Percentiles rank a stretch among this genome's conserved stretches.
Conservation (phyloP, 2,888 invertebrate genomes). For the Nemotelus pantherinus region DNA sequence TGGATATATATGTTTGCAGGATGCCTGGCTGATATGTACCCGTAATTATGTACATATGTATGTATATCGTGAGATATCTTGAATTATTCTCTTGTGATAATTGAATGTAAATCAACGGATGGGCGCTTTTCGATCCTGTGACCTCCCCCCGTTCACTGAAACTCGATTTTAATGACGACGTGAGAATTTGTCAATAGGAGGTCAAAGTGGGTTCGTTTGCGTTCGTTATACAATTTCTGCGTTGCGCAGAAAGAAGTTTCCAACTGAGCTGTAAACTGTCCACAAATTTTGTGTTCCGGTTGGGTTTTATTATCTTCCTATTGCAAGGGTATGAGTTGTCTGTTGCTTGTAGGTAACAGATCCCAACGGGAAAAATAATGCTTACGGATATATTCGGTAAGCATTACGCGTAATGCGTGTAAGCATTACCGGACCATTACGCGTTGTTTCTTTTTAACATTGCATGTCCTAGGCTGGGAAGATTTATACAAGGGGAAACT, state of each 20-base stretch:
- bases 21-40: too few relatives aligned
- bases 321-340: background rate
- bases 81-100: background rate
- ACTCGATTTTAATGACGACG: constrained; percentile 17
- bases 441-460: too few relatives aligned
- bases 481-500: too few relatives aligned
- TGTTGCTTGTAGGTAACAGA: too few relatives aligned
- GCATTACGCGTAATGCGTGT: too few relatives aligned
- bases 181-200: constrained; percentile 33
- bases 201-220: constrained; percentile 7
- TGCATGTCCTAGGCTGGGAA: too few relatives aligned
- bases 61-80: too few relatives aligned
- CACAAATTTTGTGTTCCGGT: constrained; percentile 32
- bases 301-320: constrained; percentile 2
- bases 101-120: background rate
- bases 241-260: background rate
- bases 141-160: background rate
- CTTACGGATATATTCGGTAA: too few relatives aligned
- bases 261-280: constrained; percentile 33
- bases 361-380: too few relatives aligned
- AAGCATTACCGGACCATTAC: too few relatives aligned
- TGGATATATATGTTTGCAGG: too few relatives aligned
- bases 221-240: constrained; percentile 18
- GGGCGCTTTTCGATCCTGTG: background rate
- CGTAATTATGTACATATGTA: too few relatives aligned